These are phyloP conservation scores for Harpagoxenus sublaevis DNA, from an alignment of 2,888 invertebrate genomes.

Conservation along the genomic window DNA sequence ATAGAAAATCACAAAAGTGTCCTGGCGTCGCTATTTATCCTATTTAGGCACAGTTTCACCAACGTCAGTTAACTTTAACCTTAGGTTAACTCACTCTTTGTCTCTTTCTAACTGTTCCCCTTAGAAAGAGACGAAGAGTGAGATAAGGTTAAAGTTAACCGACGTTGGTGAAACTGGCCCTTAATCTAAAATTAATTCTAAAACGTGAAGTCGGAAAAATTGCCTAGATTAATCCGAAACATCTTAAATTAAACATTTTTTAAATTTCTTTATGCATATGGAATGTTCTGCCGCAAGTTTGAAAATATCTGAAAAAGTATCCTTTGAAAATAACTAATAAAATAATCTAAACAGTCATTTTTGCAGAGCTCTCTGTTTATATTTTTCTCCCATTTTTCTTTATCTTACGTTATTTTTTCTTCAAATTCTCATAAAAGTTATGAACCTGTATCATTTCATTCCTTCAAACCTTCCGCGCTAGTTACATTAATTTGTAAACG, in stretches of 20 bases:
- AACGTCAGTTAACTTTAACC: too few relatives aligned
- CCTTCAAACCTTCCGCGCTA: background rate
- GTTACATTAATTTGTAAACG: conserved; percentile 17
- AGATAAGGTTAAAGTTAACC: too few relatives aligned
- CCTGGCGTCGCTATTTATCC: background rate
- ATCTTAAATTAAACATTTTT: background rate
- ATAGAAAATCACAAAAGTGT: background rate
- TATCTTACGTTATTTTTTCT: background rate
- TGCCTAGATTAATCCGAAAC: background rate
- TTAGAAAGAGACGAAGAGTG: too few relatives aligned
- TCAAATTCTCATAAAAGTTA: background rate
- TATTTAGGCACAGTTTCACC: too few relatives aligned
- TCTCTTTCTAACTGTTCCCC: too few relatives aligned
- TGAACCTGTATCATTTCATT: background rate
- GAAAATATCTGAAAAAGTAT: background rate
- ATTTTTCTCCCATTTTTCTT: background rate
- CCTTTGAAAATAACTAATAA: background rate
- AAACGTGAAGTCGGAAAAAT: background rate
- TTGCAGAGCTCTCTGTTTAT: background rate
- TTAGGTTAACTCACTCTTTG: too few relatives aligned
- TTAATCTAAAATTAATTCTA: background rate
- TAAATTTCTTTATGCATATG: background rate
- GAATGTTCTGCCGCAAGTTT: background rate
- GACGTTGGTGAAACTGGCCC: too few relatives aligned
- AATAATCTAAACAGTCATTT: background rate